These are phyloP conservation scores for Nymphalis io DNA, from an alignment of 1,140 invertebrate genomes.

Conservation along the genomic window DNA sequence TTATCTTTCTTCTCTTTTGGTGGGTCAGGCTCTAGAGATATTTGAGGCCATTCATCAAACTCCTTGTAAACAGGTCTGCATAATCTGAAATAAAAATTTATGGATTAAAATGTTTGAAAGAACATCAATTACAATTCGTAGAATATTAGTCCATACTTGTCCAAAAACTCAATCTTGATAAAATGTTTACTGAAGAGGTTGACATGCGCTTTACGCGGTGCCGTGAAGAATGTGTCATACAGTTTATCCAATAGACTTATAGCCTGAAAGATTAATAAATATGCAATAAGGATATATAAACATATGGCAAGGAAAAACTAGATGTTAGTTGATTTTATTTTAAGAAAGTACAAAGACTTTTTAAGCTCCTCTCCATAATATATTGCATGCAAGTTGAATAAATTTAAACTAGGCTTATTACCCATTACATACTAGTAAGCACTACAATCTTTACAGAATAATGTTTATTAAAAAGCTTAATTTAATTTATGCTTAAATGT, in stretches of 20 bases:
- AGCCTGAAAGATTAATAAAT: conserved; percentile 78
- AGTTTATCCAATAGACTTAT: conserved; percentile 79
- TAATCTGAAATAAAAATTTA: conserved; percentile 53
- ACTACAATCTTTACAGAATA: too few species aligned
- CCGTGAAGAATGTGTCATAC: conserved; percentile 77
- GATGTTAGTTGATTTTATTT: background rate
- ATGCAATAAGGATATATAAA: conserved; percentile 68
- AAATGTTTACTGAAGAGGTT: conserved; percentile 76
- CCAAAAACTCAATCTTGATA: conserved; percentile 80
- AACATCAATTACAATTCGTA: conserved; percentile 39
- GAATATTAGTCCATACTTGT: conserved; percentile 73
- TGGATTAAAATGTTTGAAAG: conserved; percentile 32
- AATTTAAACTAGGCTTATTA: too few species aligned
- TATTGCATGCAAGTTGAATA: conserved; percentile 16
- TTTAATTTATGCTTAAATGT: too few species aligned
- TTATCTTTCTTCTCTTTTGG: conserved; percentile 68
- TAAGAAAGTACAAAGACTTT: background rate
- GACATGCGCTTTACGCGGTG: conserved; percentile 71
- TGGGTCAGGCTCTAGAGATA: conserved; percentile 71
- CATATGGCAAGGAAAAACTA: conserved; percentile 9
- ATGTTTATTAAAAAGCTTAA: too few species aligned
- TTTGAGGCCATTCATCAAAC: conserved; percentile 74
- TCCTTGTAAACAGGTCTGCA: conserved; percentile 75
- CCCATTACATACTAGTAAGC: too few species aligned
- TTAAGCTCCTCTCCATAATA: conserved; percentile 6